Evolutionary conservation across 2,797 vertebrate species (phyloP).

Genomic region (Triplophysa yarkandensis): DNA sequence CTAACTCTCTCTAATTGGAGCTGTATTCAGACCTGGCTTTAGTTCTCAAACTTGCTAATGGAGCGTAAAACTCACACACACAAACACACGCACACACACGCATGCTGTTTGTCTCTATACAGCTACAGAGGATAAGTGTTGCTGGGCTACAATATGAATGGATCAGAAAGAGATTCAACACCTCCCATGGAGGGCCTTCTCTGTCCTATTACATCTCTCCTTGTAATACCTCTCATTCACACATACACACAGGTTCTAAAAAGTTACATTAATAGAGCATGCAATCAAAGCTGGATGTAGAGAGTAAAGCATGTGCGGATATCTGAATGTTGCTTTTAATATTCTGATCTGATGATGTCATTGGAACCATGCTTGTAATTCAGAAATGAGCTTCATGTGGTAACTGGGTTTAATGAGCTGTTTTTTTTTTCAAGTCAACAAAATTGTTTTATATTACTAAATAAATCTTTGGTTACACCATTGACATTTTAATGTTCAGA

Average conservation of each 20-base stretch:
- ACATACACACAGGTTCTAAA: conserved; percentile 18
- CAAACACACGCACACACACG: conserved; percentile 40
- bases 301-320: conserved; percentile 10
- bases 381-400: not conserved
- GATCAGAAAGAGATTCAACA: conserved; percentile 75
- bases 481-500: not conserved
- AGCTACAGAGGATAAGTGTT: conserved; percentile 83
- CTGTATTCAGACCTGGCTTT: conserved; percentile 84
- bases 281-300: conserved; percentile 35
- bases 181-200: conserved; percentile 85
- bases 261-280: conserved; percentile 22
- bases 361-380: conserved; percentile 1
- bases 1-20: conserved; percentile 85
- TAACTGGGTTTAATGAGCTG: conserved; percentile 1
- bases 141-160: conserved; percentile 81
- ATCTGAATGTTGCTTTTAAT: conserved; percentile 21
- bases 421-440: not conserved
- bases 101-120: conserved; percentile 38
- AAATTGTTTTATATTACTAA: not conserved
- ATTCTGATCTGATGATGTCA: conserved; percentile 14
- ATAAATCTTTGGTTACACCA: not conserved
- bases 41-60: conserved; percentile 92
- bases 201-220: conserved; percentile 71
- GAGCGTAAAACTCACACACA: conserved; percentile 78
- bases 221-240: conserved; percentile 47